Base-by-base conservation (phyloP, 37 sponge, comb jelly and placozoan genomes). In the Halichondria panicea region DNA sequence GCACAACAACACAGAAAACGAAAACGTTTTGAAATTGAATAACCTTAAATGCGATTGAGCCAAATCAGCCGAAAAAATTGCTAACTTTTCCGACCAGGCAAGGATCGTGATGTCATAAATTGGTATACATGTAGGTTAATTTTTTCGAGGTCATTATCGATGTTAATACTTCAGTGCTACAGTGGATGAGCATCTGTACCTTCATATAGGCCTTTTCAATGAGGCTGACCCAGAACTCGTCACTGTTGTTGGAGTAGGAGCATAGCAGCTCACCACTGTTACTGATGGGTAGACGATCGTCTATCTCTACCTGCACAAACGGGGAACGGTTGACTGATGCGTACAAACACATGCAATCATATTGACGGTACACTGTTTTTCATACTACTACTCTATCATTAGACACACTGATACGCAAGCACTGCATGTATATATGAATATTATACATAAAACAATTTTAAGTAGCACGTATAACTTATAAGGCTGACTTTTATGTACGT, bases 191-290 rank as follows among this genome's bases (percentile, higher is more conserved):
- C 22, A 25, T 8, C 8, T 12, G 30, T 31, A 95, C 99, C 87
- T 98, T 98, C 84, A 98, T 89, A 82, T 98, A 98, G 0, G 99
- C 99, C 66, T 98, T 98, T 76, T 98, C 99, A 30, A 98, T 77
- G 13, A 98, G 76, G 71, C 91, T 90, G 45, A 98, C 84, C 99
- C 99, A 98, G 63, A 95, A 95, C 80, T 98, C 99, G 55, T 95
- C 89, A 25, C 48, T 33, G 61, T 90, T 89, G 71, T 66, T 76
- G 36, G 96, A 95, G 75, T 90, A 90, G 55, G 99, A 98, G 55
- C 96, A 95, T 21, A 98, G 81, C 39, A 95, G 71, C 42, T 95
- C 84, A 13, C 93, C 91, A 66, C 83, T 48, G 0, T 62, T 43
- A 60, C 81, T 77, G 21, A 93, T 64, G 4, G 99, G 99, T n/a